Evolutionary conservation across 2,888 invertebrate genomes (phyloP).

Genomic region (Patella ulyssiponensis): DNA sequence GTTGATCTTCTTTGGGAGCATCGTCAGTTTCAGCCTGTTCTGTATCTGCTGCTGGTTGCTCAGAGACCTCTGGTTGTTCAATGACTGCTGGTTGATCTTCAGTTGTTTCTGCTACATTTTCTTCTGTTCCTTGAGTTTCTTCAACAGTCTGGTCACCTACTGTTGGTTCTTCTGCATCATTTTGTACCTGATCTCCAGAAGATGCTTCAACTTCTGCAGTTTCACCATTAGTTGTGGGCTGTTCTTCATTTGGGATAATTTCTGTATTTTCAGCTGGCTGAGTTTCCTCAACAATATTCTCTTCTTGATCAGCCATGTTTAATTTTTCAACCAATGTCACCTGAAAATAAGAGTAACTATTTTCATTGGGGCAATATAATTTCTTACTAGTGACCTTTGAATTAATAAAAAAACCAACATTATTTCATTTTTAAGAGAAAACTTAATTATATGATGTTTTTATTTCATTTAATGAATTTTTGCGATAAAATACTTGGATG

Average conservation of each 20-base stretch:
- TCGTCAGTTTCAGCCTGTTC: constrained; percentile 5
- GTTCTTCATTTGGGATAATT: background rate
- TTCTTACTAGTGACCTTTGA: too few relatives aligned
- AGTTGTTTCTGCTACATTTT: constrained; percentile 12
- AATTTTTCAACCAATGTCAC: too few relatives aligned
- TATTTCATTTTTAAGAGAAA: too few relatives aligned
- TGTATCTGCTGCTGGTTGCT: background rate
- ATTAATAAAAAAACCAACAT: too few relatives aligned
- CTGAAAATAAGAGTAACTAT: too few relatives aligned
- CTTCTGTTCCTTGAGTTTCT: constrained; percentile 8
- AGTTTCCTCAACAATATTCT: background rate
- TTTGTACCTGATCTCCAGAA: background rate
- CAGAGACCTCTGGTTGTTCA: background rate
- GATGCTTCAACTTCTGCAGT: background rate
- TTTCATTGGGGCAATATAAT: too few relatives aligned
- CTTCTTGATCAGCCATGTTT: constrained; percentile 3
- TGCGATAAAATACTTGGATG: too few relatives aligned
- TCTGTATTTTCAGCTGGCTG: background rate
- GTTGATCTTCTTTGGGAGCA: background rate
- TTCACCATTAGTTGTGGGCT: background rate
- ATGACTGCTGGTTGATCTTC: constrained; percentile 1
- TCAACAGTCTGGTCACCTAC: background rate
- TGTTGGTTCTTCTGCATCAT: constrained; percentile 21
- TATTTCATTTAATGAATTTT: too few relatives aligned
- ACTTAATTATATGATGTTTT: too few relatives aligned